Evolutionary conservation across 2,797 vertebrate genomes (phyloP).

Genomic region (Phoxinus dragarum): DNA sequence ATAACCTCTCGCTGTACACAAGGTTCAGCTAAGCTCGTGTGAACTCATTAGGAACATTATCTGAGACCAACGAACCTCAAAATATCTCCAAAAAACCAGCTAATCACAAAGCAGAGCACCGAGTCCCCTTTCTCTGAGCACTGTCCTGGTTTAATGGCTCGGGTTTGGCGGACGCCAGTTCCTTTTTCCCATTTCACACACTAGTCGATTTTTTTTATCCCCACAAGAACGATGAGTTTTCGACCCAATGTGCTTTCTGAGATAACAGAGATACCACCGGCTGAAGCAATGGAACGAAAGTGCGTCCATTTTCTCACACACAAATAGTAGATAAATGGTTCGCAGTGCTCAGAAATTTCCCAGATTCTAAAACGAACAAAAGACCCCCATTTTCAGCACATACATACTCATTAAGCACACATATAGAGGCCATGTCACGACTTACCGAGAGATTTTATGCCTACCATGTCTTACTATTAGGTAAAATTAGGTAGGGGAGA

Average conservation of each 20-base stretch:
- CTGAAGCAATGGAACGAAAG: slow-evolving; percentile 22
- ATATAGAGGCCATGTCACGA: slow-evolving; percentile 39
- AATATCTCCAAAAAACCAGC: slow-evolving; percentile 72
- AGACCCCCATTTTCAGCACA: slow-evolving; percentile 24
- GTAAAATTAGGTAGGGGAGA: slow-evolving; percentile 39
- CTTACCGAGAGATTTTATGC: slow-evolving; percentile 28
- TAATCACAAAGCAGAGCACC: slow-evolving; percentile 73
- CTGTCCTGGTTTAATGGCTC: slow-evolving; percentile 47
- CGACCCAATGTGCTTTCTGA: background rate
- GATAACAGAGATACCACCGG: slow-evolving; percentile 2
- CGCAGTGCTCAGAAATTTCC: background rate
- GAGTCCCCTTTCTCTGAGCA: slow-evolving; percentile 72
- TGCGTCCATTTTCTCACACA: slow-evolving; percentile 10
- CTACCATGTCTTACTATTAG: slow-evolving; percentile 35
- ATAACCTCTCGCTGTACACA: slow-evolving; percentile 71
- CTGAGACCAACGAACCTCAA: slow-evolving; percentile 73
- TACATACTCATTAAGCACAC: slow-evolving; percentile 35
- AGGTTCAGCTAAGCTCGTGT: slow-evolving; percentile 75
- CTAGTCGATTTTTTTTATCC: slow-evolving; percentile 5
- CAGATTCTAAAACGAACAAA: slow-evolving; percentile 24
- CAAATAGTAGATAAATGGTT: slow-evolving; percentile 22
- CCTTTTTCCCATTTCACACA: slow-evolving; percentile 13
- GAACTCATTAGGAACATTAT: slow-evolving; percentile 79
- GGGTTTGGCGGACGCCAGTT: background rate
- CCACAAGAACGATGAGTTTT: background rate